Evolutionary conservation across 35 echinoderm and acorn worm genomes (phyloP).

Genomic region (Strongylocentrotus purpuratus): DNA sequence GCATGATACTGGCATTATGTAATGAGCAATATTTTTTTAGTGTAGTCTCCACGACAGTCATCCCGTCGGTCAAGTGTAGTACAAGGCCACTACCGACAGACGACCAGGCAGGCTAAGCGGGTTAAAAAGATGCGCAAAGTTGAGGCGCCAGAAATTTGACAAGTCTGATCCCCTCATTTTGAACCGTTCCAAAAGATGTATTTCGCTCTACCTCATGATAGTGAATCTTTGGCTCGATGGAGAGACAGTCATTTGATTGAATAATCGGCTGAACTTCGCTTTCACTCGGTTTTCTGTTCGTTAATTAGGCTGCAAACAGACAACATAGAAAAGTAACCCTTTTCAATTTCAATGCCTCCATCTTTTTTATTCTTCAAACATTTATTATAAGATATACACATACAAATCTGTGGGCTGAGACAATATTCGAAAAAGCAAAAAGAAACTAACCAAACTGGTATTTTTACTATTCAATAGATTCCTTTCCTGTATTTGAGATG

Average conservation of each 20-base stretch:
- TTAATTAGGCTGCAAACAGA: neutral
- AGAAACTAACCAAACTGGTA: too few relatives aligned
- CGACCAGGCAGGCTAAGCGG: neutral
- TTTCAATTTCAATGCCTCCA: too few relatives aligned
- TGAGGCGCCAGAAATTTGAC: neutral
- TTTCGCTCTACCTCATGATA: neutral
- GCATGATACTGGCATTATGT: too few relatives aligned
- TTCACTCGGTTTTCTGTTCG: neutral
- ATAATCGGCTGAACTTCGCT: neutral
- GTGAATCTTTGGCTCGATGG: neutral
- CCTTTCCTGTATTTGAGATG: too few relatives aligned
- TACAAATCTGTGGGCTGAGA: too few relatives aligned
- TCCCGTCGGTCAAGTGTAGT: neutral
- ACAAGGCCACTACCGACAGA: neutral
- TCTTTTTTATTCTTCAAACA: too few relatives aligned
- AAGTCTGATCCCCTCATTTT: neutral
- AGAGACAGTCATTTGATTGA: neutral
- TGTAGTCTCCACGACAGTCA: neutral
- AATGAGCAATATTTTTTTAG: too few relatives aligned
- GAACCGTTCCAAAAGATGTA: neutral
- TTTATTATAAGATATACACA: too few relatives aligned
- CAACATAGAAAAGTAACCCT: too few relatives aligned
- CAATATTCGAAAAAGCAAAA: too few relatives aligned
- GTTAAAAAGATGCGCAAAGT: neutral
- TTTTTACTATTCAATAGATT: too few relatives aligned